Evolutionary conservation across 2,888 invertebrate species (phyloP).

Genomic region (Drosophila heteroneura): DNA sequence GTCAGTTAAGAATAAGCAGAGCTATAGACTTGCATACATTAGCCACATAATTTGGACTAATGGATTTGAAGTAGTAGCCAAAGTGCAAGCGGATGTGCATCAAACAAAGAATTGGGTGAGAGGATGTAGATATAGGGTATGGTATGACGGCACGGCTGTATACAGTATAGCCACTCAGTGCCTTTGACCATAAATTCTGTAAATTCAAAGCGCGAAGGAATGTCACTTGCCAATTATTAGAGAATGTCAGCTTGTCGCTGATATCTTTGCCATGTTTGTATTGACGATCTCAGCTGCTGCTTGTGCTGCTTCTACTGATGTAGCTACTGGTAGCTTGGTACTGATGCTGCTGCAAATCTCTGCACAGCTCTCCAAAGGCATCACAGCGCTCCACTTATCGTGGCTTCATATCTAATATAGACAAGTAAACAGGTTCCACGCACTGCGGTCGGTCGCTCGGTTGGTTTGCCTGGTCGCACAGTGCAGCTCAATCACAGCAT

Average conservation of each 20-base stretch:
- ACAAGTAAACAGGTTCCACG: constrained; percentile 75
- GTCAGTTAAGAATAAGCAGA: constrained; percentile 37
- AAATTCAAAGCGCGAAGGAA: constrained; percentile 80
- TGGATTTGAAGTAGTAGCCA: constrained; percentile 42
- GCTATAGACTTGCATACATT: constrained; percentile 70
- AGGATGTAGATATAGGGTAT: constrained; percentile 11
- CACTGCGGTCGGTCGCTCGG: constrained; percentile 57
- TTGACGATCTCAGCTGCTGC: constrained; percentile 70
- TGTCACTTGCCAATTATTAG: constrained; percentile 80
- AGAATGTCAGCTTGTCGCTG: constrained; percentile 79
- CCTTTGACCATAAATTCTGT: constrained; percentile 78
- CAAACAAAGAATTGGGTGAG: constrained; percentile 51
- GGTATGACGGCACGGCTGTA: constrained; percentile 1
- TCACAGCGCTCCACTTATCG: constrained; percentile 75
- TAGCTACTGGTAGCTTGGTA: constrained; percentile 28
- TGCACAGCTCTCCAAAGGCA: constrained; percentile 50
- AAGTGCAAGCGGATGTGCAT: constrained; percentile 53
- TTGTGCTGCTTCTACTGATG: constrained; percentile 27
- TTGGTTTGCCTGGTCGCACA: constrained; percentile 46
- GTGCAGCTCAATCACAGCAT: constrained; percentile 76
- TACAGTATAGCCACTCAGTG: constrained; percentile 33
- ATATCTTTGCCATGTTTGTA: constrained; percentile 80
- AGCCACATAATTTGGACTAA: constrained; percentile 64
- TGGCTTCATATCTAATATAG: constrained; percentile 79
- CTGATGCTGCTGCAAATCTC: constrained; percentile 46